Conservation (phyloP, 1,140 invertebrate species). For the Trialeurodes vaporariorum region DNA sequence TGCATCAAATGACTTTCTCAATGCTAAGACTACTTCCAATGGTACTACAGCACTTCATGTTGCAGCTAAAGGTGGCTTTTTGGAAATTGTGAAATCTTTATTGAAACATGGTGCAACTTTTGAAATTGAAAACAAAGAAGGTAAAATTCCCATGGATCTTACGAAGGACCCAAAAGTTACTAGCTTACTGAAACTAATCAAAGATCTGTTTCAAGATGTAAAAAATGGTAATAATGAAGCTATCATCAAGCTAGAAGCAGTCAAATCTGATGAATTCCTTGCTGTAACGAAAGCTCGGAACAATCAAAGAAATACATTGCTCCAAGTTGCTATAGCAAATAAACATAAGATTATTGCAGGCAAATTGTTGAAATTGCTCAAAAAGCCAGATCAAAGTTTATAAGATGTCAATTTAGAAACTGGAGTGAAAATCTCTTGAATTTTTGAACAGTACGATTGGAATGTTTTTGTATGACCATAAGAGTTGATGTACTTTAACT, state of each 20-base stretch:
- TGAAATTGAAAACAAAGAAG: neutral
- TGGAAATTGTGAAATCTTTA: constrained; percentile 30
- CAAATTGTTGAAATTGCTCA: neutral
- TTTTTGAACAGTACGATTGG: too few relatives aligned
- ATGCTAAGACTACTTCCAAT: neutral
- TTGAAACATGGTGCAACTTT: constrained; percentile 36
- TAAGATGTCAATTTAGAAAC: too few relatives aligned
- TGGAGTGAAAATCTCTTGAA: too few relatives aligned
- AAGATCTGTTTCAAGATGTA: constrained; percentile 8
- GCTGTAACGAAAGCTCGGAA: constrained; percentile 18
- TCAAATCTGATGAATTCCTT: constrained; percentile 14
- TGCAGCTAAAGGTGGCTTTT: constrained; percentile 18
- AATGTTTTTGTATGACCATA: too few relatives aligned
- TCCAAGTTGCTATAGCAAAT: neutral
- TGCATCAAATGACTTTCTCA: neutral
- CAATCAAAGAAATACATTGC: neutral
- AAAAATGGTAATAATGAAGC: constrained; percentile 17
- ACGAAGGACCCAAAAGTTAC: neutral
- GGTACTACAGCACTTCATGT: constrained; percentile 10
- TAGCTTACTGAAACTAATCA: neutral
- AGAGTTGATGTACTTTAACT: too few relatives aligned
- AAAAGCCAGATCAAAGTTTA: neutral
- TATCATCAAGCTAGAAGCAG: constrained; percentile 13
- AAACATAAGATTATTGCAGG: neutral
- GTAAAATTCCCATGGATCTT: neutral